These are phyloP conservation scores for Drosophila miranda DNA, from an alignment of 1,140 invertebrate species.

Conservation along the genomic window DNA sequence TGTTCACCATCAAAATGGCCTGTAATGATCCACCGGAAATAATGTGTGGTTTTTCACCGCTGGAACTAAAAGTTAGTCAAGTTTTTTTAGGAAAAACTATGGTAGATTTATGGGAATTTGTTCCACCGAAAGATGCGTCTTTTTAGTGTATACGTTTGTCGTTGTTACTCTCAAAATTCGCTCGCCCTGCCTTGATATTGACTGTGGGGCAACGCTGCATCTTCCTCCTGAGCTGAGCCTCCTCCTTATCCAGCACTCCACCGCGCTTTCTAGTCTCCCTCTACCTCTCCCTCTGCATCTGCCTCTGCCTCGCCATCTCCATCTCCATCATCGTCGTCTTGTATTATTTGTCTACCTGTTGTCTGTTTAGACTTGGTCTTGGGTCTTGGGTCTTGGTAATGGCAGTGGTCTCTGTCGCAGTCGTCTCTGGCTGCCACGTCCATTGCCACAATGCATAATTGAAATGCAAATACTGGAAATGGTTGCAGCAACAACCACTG, in stretches of 20 bases:
- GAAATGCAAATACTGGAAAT: conserved; percentile 50
- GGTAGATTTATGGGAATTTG: background rate
- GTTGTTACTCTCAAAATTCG: background rate
- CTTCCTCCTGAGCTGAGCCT: background rate
- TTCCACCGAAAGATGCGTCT: background rate
- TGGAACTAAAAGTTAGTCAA: too few relatives aligned
- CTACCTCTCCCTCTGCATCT: background rate
- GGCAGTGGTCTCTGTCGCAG: background rate
- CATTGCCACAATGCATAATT: conserved; percentile 47
- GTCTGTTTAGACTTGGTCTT: conserved; percentile 52
- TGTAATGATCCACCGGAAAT: too few relatives aligned
- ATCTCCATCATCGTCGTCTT: conserved; percentile 10
- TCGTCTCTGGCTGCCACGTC: conserved; percentile 5
- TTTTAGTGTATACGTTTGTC: conserved; percentile 25
- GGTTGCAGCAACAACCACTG: conserved; percentile 11
- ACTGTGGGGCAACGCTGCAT: conserved; percentile 31
- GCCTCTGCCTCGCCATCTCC: background rate
- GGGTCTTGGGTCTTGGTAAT: background rate
- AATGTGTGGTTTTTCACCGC: too few relatives aligned
- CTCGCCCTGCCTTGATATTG: conserved; percentile 23
- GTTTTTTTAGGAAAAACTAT: too few relatives aligned
- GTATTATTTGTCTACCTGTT: conserved; percentile 55
- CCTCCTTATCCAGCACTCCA: background rate
- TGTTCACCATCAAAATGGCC: too few relatives aligned
- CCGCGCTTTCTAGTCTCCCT: background rate